phyloP scores from a whole-genome alignment of 2,888 invertebrate genomes.

The Eristalinus aeneus region DNA sequence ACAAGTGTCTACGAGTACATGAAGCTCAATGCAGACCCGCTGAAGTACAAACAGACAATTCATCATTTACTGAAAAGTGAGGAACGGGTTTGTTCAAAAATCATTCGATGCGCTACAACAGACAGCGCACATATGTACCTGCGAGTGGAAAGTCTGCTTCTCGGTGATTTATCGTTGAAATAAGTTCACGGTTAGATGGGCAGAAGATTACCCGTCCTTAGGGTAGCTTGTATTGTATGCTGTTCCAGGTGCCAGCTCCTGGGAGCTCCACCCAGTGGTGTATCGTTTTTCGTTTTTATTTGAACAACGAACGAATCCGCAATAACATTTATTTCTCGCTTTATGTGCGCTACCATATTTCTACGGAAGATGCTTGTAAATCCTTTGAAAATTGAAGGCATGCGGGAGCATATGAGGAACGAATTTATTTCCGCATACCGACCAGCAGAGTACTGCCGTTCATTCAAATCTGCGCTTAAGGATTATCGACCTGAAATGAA shows the following conservation, averaged over 20 bases:
- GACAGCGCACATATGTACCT: background rate
- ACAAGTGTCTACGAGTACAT: background rate
- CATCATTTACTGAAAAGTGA: background rate
- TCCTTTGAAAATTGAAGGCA: background rate
- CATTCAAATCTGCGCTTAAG: background rate
- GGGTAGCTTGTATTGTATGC: background rate
- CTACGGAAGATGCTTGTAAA: background rate
- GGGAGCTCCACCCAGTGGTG: background rate
- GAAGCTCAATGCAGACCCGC: background rate
- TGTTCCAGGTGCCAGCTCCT: background rate
- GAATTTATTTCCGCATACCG: conserved; percentile 1
- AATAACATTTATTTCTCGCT: background rate
- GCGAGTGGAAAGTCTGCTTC: background rate
- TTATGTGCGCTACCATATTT: background rate
- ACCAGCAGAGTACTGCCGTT: background rate
- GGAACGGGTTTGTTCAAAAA: background rate
- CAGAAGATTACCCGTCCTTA: background rate
- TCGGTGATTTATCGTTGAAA: background rate
- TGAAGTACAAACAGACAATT: background rate
- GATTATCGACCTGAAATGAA: background rate
- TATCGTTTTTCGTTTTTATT: background rate
- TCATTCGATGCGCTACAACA: background rate
- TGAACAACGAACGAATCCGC: background rate
- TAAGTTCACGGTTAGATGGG: background rate
- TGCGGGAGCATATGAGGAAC: background rate